Percentiles rank a stretch among this genome's conserved stretches.
phyloP scores from a whole-genome alignment of 1,140 invertebrate genomes.

The Delia radicum region DNA sequence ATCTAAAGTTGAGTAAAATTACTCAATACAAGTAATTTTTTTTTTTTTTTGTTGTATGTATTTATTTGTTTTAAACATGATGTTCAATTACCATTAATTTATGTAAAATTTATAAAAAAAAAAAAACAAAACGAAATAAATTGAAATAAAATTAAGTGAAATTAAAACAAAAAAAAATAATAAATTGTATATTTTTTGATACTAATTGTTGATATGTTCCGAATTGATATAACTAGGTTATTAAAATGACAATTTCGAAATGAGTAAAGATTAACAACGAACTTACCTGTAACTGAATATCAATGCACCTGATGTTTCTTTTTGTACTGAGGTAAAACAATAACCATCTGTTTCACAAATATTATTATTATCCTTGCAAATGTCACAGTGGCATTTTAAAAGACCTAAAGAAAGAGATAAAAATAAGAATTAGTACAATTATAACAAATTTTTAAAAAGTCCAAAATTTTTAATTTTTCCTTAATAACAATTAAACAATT shows the following conservation, averaged over 20 bases:
- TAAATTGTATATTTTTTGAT: no score
- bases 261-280: background rate
- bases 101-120: constrained; percentile 3
- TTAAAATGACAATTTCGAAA: background rate
- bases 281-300: constrained; percentile 73
- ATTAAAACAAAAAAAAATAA: background rate
- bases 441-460: no score
- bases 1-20: constrained; percentile 57
- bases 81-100: background rate
- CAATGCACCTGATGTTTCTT: constrained; percentile 56
- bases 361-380: constrained; percentile 73
- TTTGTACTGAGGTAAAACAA: constrained; percentile 77
- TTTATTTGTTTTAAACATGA: background rate
- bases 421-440: background rate
- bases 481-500: no score
- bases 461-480: no score
- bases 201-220: no score
- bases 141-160: background rate
- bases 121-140: constrained; percentile 13
- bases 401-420: constrained; percentile 56
- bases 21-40: background rate
- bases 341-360: constrained; percentile 87
- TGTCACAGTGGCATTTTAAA: constrained; percentile 73
- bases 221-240: no score
- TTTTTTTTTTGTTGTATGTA: background rate